A percentile compares a stretch with the other conserved stretches of the same genome.
phyloP scores from a whole-genome alignment of 2,797 vertebrate genomes.

The Mus spretus region DNA sequence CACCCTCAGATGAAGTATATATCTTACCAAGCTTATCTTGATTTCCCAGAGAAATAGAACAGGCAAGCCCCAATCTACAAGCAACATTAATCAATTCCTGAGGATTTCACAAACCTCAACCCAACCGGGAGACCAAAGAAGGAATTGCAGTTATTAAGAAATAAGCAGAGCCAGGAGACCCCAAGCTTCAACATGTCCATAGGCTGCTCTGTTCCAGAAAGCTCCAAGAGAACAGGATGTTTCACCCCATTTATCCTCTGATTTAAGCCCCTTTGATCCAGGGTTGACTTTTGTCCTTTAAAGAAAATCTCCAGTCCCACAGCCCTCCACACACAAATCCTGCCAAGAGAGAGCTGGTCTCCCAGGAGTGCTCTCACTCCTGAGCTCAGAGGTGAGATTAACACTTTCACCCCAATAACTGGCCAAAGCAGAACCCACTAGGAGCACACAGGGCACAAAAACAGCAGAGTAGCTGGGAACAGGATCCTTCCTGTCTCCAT shows the following conservation, averaged over 20 bases:
- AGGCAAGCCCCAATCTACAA: constrained; percentile 27
- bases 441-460: too few relatives aligned
- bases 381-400: too few relatives aligned
- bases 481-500: too few relatives aligned
- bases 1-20: constrained; percentile 48
- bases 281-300: constrained; percentile 53
- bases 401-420: too few relatives aligned
- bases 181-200: constrained; percentile 72
- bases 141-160: constrained; percentile 32
- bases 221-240: not conserved
- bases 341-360: too few relatives aligned
- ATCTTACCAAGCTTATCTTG: constrained; percentile 77
- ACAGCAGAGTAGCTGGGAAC: too few relatives aligned
- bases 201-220: not conserved
- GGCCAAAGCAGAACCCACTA: too few relatives aligned
- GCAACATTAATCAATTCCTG: not conserved
- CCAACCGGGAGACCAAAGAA: constrained; percentile 59
- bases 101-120: constrained; percentile 57
- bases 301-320: not conserved
- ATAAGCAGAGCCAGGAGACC: not conserved
- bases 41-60: constrained; percentile 66
- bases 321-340: too few relatives aligned
- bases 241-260: not conserved
- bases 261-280: not conserved
- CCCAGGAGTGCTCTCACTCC: too few relatives aligned